Evolutionary conservation across 2,113 vertebrate genomes (phyloP).

Genomic region (Oxygymnocypris stewartii): DNA sequence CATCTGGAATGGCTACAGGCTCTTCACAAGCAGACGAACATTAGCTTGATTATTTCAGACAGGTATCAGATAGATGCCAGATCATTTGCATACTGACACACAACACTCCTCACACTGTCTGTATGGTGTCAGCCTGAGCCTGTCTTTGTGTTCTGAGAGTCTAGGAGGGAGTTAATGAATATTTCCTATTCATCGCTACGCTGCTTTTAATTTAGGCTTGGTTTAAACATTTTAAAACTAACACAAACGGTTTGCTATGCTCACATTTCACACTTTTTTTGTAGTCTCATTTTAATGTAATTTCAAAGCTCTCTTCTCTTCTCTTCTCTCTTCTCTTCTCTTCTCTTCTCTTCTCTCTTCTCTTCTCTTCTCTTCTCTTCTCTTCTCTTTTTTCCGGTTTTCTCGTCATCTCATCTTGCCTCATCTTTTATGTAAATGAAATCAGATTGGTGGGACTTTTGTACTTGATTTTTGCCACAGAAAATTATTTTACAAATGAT

Average conservation of each 20-base stretch:
- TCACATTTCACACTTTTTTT: too few relatives aligned
- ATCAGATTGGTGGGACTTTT: too few relatives aligned
- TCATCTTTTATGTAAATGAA: too few relatives aligned
- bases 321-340: neutral
- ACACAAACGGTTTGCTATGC: too few relatives aligned
- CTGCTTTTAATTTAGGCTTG: neutral
- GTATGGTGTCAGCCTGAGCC: neutral
- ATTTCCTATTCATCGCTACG: neutral
- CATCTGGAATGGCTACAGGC: neutral
- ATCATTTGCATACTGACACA: neutral
- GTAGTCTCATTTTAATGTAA: too few relatives aligned
- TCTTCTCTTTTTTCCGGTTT: neutral
- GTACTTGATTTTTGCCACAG: neutral
- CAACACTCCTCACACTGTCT: neutral
- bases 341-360: neutral
- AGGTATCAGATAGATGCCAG: neutral
- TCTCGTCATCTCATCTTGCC: neutral
- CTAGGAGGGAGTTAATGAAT: neutral
- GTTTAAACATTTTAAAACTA: neutral
- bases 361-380: neutral
- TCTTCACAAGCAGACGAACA: neutral
- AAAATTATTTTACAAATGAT: constrained; percentile 5
- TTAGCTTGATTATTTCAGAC: constrained; percentile 3
- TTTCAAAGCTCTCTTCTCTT: too few relatives aligned
- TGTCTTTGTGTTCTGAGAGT: neutral